Evolutionary conservation across 2,113 vertebrate species (phyloP).

Genomic region (Falcunculus frontatus): DNA sequence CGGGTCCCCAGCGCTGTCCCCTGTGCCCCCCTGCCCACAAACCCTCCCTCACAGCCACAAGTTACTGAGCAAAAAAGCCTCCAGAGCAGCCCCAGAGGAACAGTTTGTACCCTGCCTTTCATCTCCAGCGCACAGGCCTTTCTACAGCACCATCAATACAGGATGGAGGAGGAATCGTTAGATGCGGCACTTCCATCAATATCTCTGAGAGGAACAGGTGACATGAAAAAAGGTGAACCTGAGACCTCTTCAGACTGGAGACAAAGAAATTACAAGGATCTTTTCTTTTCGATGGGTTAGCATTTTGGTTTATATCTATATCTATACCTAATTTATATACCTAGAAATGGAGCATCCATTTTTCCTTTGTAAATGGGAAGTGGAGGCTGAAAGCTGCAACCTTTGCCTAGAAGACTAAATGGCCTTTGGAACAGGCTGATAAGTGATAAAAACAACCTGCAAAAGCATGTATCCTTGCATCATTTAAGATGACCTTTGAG

Average conservation of each 20-base stretch:
- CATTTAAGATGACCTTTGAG: slow-evolving; percentile 63
- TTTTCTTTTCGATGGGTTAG: slow-evolving; percentile 10
- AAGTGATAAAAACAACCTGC: slow-evolving; percentile 48
- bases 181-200: slow-evolving; percentile 42
- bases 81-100: neutral
- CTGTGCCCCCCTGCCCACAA: neutral
- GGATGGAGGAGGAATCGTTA: slow-evolving; percentile 37
- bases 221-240: slow-evolving; percentile 34
- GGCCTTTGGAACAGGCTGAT: slow-evolving; percentile 21
- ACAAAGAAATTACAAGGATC: slow-evolving; percentile 49
- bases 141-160: slow-evolving; percentile 43
- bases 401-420: slow-evolving; percentile 42
- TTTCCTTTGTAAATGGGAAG: slow-evolving; percentile 33
- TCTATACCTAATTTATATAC: slow-evolving; percentile 22
- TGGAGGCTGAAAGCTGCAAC: slow-evolving; percentile 34
- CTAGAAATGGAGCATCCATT: neutral
- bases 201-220: slow-evolving; percentile 31
- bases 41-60: neutral
- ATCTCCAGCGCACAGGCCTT: neutral
- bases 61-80: neutral
- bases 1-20: rapidly evolving
- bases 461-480: slow-evolving; percentile 51
- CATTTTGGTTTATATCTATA: slow-evolving; percentile 28
- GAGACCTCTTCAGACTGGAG: slow-evolving; percentile 17
- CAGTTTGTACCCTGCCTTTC: slow-evolving; percentile 1